Evolutionary conservation across 2,888 invertebrate genomes (phyloP), one percentile per base, ranked within the genome.

Genomic region (Sphaerophoria taeniata): DNA sequence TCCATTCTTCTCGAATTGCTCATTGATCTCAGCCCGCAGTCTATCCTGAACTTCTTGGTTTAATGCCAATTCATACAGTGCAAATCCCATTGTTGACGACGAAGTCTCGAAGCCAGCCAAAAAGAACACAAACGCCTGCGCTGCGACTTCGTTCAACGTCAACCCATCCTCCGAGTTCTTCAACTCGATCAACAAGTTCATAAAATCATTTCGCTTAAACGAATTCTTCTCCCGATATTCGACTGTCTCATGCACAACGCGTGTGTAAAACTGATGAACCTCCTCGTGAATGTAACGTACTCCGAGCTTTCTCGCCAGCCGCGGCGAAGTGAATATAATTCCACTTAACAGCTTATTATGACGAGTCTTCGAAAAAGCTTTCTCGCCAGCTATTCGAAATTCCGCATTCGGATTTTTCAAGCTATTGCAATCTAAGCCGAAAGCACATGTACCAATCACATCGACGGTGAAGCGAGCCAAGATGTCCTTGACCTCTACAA

Each of bases 41-140:
- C 89, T 91, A 0, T 92, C 89, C 87, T 94, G 94, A 0, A 93
- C 87, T 0, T 92, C 90, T 1, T 90, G 91, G 89, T 93, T 91
- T 3, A 90, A 87, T 0, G 93, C 93, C 61, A 94, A 87, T 88
- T 93, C 93, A 82, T 93, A 94, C 4, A 94, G 87, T 7, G 92
- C 91, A 84, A 93, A 94, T 1, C 92, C 91, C 89, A 93, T 91
- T 0, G 93, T 92, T 0, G 93, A 91, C 0, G 92, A 91, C 3
- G 93, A 93, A 0, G 94, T 94, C 87, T 94, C 94, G 61, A 93
- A 94, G 0, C 94, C 94, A 24, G 94, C 94, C 9, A 91, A 77
- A 86, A 93, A 93, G 88, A 95, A 94, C 0, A 93, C 89, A 58
- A 94, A 90, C 6, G 94, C 93, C 78, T 95, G 94, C 0, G 94